These are phyloP conservation scores for Arenaria interpres DNA, from an alignment of 2,113 vertebrate genomes.

Conservation along the genomic window DNA sequence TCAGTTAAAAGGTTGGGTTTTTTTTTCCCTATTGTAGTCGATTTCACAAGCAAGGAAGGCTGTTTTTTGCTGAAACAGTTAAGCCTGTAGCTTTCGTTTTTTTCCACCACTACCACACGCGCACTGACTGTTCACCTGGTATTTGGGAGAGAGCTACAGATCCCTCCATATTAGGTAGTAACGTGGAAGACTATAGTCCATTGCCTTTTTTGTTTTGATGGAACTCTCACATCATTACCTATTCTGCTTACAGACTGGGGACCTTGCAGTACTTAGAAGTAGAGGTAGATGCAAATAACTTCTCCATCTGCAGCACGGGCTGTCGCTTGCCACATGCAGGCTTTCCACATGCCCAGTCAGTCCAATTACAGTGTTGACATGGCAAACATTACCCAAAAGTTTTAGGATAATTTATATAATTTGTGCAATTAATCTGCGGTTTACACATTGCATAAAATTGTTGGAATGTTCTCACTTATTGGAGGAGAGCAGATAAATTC, in stretches of 20 bases:
- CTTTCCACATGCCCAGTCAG: background rate
- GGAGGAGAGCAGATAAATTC: slow-evolving; percentile 29
- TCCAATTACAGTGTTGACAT: slow-evolving; percentile 32
- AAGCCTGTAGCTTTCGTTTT: background rate
- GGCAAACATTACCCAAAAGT: slow-evolving; percentile 32
- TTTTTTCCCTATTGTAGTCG: background rate
- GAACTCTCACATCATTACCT: background rate
- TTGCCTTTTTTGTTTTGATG: background rate
- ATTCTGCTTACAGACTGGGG: background rate
- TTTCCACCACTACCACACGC: background rate
- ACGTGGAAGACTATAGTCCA: background rate
- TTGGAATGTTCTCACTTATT: slow-evolving; percentile 25
- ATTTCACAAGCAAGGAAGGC: background rate
- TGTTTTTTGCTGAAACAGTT: background rate
- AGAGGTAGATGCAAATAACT: background rate
- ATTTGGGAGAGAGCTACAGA: background rate
- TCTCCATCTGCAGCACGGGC: background rate
- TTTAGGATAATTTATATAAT: slow-evolving; percentile 41
- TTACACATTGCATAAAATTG: background rate
- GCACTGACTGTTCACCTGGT: background rate
- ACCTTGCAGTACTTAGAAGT: background rate
- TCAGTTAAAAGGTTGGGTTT: background rate
- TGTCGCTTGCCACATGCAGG: background rate
- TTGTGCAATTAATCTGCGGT: slow-evolving; percentile 35
- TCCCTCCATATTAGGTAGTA: background rate